A percentile compares a stretch with the other conserved stretches of the same genome.
These are phyloP conservation scores for Albula goreensis DNA, from an alignment of 2,113 vertebrate genomes.

Conservation along the genomic window DNA sequence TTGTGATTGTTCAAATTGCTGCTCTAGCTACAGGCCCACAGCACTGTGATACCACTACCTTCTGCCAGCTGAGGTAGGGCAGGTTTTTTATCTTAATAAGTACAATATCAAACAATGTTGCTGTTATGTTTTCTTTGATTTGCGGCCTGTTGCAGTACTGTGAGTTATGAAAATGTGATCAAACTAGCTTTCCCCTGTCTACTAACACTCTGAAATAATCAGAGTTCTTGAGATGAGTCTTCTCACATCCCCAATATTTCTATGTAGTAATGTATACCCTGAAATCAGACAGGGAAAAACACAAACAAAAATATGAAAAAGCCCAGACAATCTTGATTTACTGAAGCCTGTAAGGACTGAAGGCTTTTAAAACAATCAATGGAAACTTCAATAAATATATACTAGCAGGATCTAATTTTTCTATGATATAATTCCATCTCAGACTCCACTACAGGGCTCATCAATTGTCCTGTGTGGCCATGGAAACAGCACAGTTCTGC, in stretches of 20 bases:
- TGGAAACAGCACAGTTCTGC: background rate
- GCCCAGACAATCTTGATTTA: background rate
- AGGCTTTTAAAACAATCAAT: background rate
- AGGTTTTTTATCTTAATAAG: background rate
- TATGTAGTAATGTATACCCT: background rate
- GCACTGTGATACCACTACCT: too few species aligned
- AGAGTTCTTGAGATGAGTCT: background rate
- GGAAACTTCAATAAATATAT: background rate
- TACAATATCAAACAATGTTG: background rate
- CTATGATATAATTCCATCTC: background rate
- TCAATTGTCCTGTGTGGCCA: background rate
- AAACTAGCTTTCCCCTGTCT: background rate
- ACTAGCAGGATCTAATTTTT: background rate
- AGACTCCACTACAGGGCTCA: background rate
- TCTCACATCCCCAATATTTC: background rate
- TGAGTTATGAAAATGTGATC: background rate
- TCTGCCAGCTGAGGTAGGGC: too few species aligned
- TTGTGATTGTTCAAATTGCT: too few species aligned
- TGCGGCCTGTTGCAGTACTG: background rate
- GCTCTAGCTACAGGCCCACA: too few species aligned
- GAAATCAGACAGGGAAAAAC: background rate
- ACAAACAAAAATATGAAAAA: background rate
- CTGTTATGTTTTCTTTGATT: background rate
- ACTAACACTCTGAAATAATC: background rate
- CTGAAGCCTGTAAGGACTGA: background rate